Conservation (phyloP, 35 echinoderm and acorn worm species). For the Patiria miniata region DNA sequence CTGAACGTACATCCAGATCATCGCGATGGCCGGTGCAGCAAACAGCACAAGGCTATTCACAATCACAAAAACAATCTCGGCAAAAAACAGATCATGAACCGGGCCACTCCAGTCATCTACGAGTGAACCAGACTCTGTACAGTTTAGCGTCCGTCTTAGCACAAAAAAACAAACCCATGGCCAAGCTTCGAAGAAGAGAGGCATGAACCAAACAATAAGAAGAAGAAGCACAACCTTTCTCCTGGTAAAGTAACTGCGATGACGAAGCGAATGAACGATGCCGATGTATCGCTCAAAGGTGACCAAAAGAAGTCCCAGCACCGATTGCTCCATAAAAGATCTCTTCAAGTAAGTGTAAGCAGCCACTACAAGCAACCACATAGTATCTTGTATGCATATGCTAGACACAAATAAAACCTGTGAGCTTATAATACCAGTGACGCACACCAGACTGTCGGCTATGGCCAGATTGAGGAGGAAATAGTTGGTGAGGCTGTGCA, state of each 20-base stretch:
- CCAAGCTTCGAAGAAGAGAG: not conserved
- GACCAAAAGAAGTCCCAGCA: not conserved
- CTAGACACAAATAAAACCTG: too few species aligned
- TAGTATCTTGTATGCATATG: too few species aligned
- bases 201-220: not conserved
- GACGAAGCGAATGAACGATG: not conserved
- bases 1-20: slow-evolving; percentile 2
- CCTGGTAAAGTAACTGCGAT: not conserved
- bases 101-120: not conserved
- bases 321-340: not conserved
- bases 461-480: not conserved
- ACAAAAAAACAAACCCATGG: not conserved
- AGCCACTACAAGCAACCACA: too few species aligned
- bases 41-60: not conserved
- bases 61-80: not conserved
- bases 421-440: too few species aligned
- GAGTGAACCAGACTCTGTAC: not conserved
- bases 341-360: not conserved
- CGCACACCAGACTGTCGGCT: not conserved
- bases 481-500: slow-evolving; percentile 15
- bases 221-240: not conserved
- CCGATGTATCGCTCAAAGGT: not conserved
- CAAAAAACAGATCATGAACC: not conserved
- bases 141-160: not conserved
- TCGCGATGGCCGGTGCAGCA: not conserved